phyloP scores from a whole-genome alignment of 2,113 vertebrate species.

The Reinhardtius hippoglossoides region DNA sequence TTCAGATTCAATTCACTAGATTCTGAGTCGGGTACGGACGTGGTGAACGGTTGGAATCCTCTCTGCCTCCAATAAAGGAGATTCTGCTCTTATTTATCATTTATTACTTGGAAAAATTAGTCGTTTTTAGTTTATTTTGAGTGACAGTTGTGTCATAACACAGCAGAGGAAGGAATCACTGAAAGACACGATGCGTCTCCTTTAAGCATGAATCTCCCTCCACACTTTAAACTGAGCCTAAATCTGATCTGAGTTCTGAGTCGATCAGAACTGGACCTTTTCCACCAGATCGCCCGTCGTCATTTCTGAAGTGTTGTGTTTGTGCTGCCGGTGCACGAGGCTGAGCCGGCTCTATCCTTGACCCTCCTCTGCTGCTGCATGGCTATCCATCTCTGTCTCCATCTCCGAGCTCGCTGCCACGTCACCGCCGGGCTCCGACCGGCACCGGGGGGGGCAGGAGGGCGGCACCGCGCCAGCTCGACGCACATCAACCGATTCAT shows the following conservation, averaged over 20 bases:
- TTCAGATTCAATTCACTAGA: too few species aligned
- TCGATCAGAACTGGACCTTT: not conserved
- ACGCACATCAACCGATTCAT: not conserved
- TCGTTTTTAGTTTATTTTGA: too few species aligned
- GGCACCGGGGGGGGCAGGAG: too few species aligned
- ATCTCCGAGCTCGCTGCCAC: not conserved
- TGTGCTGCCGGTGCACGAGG: slow-evolving; percentile 5
- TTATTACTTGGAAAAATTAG: too few species aligned
- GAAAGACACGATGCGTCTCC: too few species aligned
- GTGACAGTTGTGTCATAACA: too few species aligned
- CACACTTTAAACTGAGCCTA: not conserved
- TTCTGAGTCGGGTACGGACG: too few species aligned
- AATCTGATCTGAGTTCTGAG: not conserved
- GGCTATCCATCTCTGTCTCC: slow-evolving; percentile 54
- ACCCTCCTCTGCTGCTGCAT: slow-evolving; percentile 30
- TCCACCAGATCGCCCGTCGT: not conserved
- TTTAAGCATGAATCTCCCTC: not conserved
- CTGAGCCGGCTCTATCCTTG: slow-evolving; percentile 47
- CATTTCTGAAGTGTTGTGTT: not conserved
- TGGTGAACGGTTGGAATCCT: too few species aligned
- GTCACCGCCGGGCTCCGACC: not conserved
- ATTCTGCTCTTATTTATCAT: too few species aligned
- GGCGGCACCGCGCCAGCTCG: not conserved
- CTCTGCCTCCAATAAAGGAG: too few species aligned
- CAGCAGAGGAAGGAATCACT: too few species aligned